Conservation (phyloP, 92 coral and sea anemone genomes). For the Zoanthus gigantus region DNA sequence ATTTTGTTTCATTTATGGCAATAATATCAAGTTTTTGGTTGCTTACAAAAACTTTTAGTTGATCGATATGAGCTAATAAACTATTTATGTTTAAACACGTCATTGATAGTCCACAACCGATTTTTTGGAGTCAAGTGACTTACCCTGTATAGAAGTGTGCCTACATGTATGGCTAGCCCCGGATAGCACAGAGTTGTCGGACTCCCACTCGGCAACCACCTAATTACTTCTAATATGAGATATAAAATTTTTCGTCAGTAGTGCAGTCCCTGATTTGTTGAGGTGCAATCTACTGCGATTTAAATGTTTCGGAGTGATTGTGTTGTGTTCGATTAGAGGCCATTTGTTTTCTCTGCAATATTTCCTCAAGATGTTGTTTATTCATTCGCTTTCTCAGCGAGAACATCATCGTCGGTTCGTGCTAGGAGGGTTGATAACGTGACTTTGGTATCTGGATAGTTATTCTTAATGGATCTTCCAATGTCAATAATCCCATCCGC, state of each 20-base stretch:
- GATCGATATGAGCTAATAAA: slow-evolving; percentile 52
- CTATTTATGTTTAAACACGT: slow-evolving; percentile 56
- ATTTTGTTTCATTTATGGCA: slow-evolving; percentile 55
- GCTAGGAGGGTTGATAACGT: slow-evolving; percentile 54
- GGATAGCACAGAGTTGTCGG: slow-evolving; percentile 29
- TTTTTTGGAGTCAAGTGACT: slow-evolving; percentile 21
- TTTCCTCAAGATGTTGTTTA: slow-evolving; percentile 49
- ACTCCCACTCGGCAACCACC: slow-evolving; percentile 63
- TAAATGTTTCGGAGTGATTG: slow-evolving; percentile 50
- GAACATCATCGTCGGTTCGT: slow-evolving; percentile 61
- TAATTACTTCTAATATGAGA: slow-evolving; percentile 42
- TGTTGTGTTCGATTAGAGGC: slow-evolving; percentile 55
- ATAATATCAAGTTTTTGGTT: slow-evolving; percentile 55
- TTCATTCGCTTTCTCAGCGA: slow-evolving; percentile 41
- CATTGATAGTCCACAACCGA: slow-evolving; percentile 43
- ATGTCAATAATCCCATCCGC: too few species aligned
- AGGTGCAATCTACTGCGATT: slow-evolving; percentile 69
- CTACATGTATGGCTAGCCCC: slow-evolving; percentile 25
- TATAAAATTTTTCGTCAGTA: slow-evolving; percentile 47
- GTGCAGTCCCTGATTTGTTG: slow-evolving; percentile 56
- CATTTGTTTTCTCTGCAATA: slow-evolving; percentile 55
- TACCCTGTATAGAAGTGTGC: slow-evolving; percentile 22
- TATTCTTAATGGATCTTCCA: slow-evolving; percentile 25
- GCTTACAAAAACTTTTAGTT: slow-evolving; percentile 52
- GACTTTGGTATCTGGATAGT: slow-evolving; percentile 41